Percentiles rank a stretch among this genome's conserved stretches.
phyloP scores from a whole-genome alignment of 64 coral and sea anemone genomes.

The Stichodactyla mertensii region DNA sequence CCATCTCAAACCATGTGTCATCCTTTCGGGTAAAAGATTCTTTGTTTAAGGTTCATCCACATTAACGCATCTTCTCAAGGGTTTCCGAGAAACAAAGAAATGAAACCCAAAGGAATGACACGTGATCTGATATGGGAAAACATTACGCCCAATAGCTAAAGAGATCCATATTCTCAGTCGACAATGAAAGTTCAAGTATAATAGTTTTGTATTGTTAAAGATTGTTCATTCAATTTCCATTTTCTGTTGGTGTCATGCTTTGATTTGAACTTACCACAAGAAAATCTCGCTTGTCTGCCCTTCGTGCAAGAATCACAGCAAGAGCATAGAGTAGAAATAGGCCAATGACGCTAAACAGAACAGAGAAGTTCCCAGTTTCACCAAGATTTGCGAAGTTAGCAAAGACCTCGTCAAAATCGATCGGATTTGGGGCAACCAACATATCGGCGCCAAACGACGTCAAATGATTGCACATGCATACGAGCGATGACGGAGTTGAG shows the following conservation, averaged over 20 bases:
- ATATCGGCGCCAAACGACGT: conserved; percentile 63
- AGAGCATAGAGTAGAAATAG: conserved; percentile 28
- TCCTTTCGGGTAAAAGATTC: neutral
- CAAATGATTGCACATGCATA: conserved; percentile 56
- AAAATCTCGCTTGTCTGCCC: conserved; percentile 39
- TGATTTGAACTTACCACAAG: neutral
- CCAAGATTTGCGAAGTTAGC: conserved; percentile 15
- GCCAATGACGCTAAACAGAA: conserved; percentile 36
- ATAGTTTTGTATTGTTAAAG: too few species aligned
- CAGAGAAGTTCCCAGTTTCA: conserved; percentile 15
- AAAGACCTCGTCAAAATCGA: conserved; percentile 51
- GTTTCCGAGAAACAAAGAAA: too few species aligned
- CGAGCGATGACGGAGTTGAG: conserved; percentile 4
- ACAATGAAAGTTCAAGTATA: too few species aligned
- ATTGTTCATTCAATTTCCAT: neutral
- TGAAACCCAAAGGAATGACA: too few species aligned
- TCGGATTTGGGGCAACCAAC: conserved; percentile 55
- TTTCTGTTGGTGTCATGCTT: neutral
- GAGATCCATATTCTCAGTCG: too few species aligned
- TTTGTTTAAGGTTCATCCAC: too few species aligned
- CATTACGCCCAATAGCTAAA: too few species aligned
- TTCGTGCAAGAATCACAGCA: conserved; percentile 17
- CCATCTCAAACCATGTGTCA: neutral
- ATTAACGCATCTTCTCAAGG: too few species aligned
- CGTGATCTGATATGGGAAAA: too few species aligned